Evolutionary conservation across 2,113 vertebrate species (phyloP).

Genomic region (Hippocampus zosterae): DNA sequence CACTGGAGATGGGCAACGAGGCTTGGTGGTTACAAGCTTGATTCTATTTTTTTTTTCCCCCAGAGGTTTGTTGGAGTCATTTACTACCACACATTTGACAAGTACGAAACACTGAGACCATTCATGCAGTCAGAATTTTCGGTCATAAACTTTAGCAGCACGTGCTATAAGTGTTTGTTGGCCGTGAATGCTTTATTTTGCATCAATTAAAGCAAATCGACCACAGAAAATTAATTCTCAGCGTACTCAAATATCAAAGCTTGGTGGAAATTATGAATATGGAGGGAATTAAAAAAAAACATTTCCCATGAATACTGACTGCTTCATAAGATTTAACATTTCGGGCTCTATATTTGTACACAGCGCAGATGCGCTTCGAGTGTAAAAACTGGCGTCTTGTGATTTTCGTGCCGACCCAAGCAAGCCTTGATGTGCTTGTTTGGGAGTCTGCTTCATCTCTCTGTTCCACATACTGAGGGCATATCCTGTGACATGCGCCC

Average conservation of each 20-base stretch:
- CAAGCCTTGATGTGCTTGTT: too few relatives aligned
- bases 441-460: too few relatives aligned
- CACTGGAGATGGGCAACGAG: neutral
- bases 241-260: constrained; percentile 46
- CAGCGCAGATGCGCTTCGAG: too few relatives aligned
- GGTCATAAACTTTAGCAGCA: neutral
- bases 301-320: constrained; percentile 20
- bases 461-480: too few relatives aligned
- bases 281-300: constrained; percentile 29
- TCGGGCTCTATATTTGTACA: too few relatives aligned
- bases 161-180: neutral
- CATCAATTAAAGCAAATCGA: constrained; percentile 17
- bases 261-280: constrained; percentile 34
- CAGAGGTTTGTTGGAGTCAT: too few relatives aligned
- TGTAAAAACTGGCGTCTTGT: too few relatives aligned
- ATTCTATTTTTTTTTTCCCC: neutral
- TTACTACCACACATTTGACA: neutral
- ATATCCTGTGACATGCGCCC: too few relatives aligned
- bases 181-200: constrained; percentile 12
- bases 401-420: too few relatives aligned
- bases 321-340: constrained; percentile 1
- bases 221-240: constrained; percentile 22
- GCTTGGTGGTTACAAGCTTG: neutral
- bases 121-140: neutral
- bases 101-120: neutral